Percentiles rank a stretch among this genome's conserved stretches.
phyloP scores from a whole-genome alignment of 2,113 vertebrate genomes.

The Brachyhypopomus gauderio region DNA sequence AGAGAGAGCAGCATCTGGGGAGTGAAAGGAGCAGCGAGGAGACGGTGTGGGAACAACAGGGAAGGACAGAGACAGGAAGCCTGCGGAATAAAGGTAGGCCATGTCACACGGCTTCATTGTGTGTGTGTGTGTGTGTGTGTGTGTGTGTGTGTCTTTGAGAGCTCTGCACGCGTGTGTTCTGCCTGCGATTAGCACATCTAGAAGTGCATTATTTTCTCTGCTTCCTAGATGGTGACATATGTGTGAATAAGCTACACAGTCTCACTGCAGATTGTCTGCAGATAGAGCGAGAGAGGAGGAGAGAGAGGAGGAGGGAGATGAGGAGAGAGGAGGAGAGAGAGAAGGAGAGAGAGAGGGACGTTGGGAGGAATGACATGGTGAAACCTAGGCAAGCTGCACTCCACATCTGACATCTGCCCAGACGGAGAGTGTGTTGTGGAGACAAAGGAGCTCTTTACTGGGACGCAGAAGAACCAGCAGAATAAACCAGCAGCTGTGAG shows the following conservation, averaged over 20 bases:
- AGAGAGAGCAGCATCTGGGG: conserved; percentile 39
- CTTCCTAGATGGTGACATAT: conserved; percentile 18
- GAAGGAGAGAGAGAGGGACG: conserved; percentile 26
- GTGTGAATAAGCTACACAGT: conserved; percentile 10
- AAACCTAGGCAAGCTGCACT: conserved; percentile 13
- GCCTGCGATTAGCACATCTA: background rate
- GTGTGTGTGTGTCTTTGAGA: background rate
- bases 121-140: background rate
- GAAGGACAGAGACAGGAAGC: background rate
- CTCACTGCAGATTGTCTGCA: conserved; percentile 40
- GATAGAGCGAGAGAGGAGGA: conserved; percentile 29
- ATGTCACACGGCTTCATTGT: background rate
- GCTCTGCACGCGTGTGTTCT: background rate
- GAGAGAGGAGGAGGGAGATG: conserved; percentile 1
- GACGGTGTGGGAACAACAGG: conserved; percentile 31
- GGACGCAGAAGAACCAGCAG: conserved; percentile 9
- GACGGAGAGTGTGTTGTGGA: background rate
- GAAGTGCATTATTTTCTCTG: conserved; percentile 1
- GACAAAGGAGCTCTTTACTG: conserved; percentile 40
- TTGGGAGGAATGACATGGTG: background rate
- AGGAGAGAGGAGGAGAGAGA: conserved; percentile 20
- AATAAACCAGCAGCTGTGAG: background rate
- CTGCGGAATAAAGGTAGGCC: conserved; percentile 21
- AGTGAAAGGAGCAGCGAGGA: conserved; percentile 53
- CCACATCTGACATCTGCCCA: background rate